Percentiles rank a stretch among this genome's conserved stretches.
Conservation (phyloP, 2,797 vertebrate species). For the Antrozous pallidus region DNA sequence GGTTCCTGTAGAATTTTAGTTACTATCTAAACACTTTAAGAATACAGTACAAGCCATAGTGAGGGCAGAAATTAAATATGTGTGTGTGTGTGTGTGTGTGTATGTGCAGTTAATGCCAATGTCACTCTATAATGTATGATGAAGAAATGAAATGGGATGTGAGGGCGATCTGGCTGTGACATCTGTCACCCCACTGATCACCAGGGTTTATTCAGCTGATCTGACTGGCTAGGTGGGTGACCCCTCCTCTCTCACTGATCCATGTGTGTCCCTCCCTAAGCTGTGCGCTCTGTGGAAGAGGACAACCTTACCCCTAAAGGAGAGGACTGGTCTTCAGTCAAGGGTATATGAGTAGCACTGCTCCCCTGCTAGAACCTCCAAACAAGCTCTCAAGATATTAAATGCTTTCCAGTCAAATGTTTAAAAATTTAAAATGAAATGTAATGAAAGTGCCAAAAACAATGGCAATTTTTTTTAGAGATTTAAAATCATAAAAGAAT, state of each 20-base stretch:
- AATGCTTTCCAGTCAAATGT: conserved; percentile 44
- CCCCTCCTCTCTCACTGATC: too few species aligned
- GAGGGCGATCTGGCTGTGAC: too few species aligned
- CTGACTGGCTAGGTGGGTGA: too few species aligned
- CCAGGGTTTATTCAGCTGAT: too few species aligned
- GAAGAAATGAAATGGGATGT: conserved; percentile 5
- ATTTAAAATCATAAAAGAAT: conserved; percentile 29
- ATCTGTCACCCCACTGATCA: too few species aligned
- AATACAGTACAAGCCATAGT: conserved; percentile 10
- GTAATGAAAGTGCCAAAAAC: background rate
- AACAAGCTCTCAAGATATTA: background rate
- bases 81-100: too few species aligned
- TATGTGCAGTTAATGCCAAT: background rate
- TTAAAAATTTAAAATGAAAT: conserved; percentile 11
- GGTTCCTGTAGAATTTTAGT: conserved; percentile 35
- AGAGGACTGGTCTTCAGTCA: too few species aligned
- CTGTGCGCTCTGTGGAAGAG: too few species aligned
- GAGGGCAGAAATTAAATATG: conserved; percentile 38
- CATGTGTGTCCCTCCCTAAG: too few species aligned
- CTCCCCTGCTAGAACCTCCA: too few species aligned
- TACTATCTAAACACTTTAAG: background rate
- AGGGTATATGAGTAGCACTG: too few species aligned
- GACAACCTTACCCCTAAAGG: too few species aligned
- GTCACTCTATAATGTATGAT: background rate
- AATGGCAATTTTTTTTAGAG: background rate